phyloP scores from a whole-genome alignment of 2,888 invertebrate genomes.

The Cheilosia impressa region DNA sequence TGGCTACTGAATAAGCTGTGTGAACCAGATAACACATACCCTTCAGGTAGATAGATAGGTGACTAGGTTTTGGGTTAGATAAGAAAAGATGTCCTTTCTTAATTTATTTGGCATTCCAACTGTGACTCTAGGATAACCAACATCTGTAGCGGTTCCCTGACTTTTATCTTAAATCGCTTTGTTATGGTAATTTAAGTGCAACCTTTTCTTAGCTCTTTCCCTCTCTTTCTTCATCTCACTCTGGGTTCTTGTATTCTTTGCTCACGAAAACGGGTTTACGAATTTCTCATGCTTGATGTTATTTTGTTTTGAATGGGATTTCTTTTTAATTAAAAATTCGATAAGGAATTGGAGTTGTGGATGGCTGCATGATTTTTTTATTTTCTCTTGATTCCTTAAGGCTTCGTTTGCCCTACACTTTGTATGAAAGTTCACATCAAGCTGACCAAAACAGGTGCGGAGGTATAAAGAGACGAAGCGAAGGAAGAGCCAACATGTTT shows the following conservation, averaged over 20 bases:
- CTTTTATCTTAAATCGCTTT: constrained; percentile 58
- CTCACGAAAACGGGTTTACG: constrained; percentile 54
- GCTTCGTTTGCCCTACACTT: constrained; percentile 12
- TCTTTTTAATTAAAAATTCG: constrained; percentile 70
- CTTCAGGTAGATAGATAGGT: constrained; percentile 62
- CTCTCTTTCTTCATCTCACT: neutral
- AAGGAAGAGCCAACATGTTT: constrained; percentile 47
- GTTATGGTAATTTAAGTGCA: constrained; percentile 66
- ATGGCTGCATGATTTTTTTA: constrained; percentile 42
- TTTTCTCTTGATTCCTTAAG: constrained; percentile 22
- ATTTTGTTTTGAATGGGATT: constrained; percentile 59
- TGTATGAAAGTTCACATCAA: constrained; percentile 20
- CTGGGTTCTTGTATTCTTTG: neutral
- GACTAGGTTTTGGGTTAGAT: constrained; percentile 63
- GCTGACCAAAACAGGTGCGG: constrained; percentile 17
- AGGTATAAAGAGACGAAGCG: constrained; percentile 7
- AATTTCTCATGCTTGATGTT: constrained; percentile 69
- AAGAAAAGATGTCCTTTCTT: constrained; percentile 56
- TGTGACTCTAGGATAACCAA: constrained; percentile 38
- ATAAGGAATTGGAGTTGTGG: constrained; percentile 56
- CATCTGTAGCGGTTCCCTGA: constrained; percentile 52
- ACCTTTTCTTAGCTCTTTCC: constrained; percentile 26
- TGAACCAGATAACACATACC: constrained; percentile 58
- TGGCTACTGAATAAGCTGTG: constrained; percentile 69
- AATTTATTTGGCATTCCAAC: constrained; percentile 44